Evolutionary conservation across 2,888 invertebrate genomes (phyloP).

Genomic region (Acleris emargana): DNA sequence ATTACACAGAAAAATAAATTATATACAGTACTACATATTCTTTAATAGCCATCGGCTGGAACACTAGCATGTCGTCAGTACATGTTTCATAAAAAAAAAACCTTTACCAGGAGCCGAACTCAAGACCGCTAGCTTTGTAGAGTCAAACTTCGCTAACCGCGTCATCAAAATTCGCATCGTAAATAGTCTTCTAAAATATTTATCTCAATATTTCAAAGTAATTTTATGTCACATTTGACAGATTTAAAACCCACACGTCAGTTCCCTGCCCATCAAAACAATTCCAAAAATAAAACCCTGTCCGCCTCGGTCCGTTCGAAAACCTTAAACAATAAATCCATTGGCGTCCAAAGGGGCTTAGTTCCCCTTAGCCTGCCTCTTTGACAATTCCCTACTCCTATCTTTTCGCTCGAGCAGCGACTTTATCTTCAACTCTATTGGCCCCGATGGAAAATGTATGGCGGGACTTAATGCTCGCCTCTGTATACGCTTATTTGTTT

Average conservation of each 20-base stretch:
- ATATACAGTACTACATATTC: no score
- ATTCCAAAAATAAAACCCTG: conserved; percentile 18
- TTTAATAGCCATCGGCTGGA: no score
- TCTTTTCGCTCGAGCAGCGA: conserved; percentile 36
- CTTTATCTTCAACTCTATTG: conserved; percentile 37
- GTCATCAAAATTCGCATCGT: no score
- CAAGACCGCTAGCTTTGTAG: no score
- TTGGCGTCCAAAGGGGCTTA: conserved; percentile 36
- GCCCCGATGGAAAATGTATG: conserved; percentile 37
- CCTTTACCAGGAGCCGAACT: no score
- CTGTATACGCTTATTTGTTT: conserved; percentile 35
- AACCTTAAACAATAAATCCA: conserved; percentile 41
- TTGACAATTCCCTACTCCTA: conserved; percentile 39
- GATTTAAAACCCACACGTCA: background rate
- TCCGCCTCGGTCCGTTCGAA: conserved; percentile 24
- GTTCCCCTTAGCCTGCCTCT: conserved; percentile 31
- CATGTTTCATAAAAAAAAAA: no score
- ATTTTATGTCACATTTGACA: no score
- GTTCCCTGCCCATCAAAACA: conserved; percentile 16
- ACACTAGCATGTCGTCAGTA: no score
- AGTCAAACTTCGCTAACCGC: no score
- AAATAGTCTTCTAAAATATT: no score
- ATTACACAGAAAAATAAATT: no score
- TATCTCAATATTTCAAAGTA: no score
- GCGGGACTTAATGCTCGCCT: conserved; percentile 33